Conservation (phyloP, 2,113 vertebrate species). For the Lamprotornis superbus region DNA sequence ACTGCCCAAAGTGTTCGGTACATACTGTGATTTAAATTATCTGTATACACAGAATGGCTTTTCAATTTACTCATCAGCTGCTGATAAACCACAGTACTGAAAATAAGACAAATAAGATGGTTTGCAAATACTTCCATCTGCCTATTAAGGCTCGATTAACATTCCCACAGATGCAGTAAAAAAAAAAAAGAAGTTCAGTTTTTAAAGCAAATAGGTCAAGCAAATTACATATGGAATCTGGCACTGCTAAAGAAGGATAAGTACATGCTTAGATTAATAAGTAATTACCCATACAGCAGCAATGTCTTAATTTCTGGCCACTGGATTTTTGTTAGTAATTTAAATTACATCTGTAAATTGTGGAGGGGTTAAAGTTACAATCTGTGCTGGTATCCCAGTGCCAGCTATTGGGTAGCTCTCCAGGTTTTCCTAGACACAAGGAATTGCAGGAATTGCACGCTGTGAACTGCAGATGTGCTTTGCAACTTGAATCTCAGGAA, state of each 20-base stretch:
- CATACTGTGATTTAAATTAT: background rate
- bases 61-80: slow-evolving; percentile 4
- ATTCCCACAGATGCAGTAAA: slow-evolving; percentile 20
- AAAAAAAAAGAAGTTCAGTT: background rate
- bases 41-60: background rate
- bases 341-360: background rate
- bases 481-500: background rate
- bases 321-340: background rate
- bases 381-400: background rate
- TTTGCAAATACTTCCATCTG: slow-evolving; percentile 48
- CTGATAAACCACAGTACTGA: slow-evolving; percentile 50
- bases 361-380: background rate
- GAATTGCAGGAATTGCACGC: background rate
- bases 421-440: background rate
- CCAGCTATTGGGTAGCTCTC: background rate
- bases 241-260: background rate
- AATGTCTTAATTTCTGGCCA: background rate
- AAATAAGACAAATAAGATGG: slow-evolving; percentile 33
- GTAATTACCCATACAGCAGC: background rate
- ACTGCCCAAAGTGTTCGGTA: background rate
- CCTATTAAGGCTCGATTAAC: background rate
- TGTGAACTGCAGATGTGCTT: background rate
- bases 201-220: slow-evolving; percentile 30
- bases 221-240: slow-evolving; percentile 20
- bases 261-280: background rate